Base-by-base conservation (phyloP, 1,140 invertebrate genomes). In the Pogonus chalceus region DNA sequence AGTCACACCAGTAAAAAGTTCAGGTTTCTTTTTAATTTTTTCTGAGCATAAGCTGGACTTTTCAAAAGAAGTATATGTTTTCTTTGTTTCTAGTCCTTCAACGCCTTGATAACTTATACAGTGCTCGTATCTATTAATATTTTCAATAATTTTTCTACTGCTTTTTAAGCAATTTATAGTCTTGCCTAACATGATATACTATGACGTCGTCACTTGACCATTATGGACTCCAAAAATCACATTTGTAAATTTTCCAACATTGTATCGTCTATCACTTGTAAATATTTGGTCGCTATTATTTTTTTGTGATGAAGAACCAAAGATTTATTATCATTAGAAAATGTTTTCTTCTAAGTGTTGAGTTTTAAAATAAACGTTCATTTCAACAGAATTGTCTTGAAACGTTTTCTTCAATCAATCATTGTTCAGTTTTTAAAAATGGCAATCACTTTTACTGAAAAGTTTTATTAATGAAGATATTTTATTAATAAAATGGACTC, bases 81-180 rank as follows among this genome's bases (percentile, higher is more conserved):
- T n/a, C n/a, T n/a, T n/a, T n/a, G n/a, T n/a, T n/a, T n/a, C n/a
- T n/a, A n/a, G n/a, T n/a, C n/a, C n/a, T n/a, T n/a, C n/a, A n/a
- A n/a, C n/a, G n/a, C n/a, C n/a, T n/a, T n/a, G n/a, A n/a, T n/a
- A n/a, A n/a, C n/a, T n/a, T n/a, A n/a, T n/a, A n/a, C n/a, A n/a
- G n/a, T n/a, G n/a, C n/a, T n/a, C n/a, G n/a, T n/a, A n/a, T n/a
- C n/a, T 43, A 22, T 43, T 53, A 16, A 62, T 35, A 46, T 66
- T 63, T 23, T 60, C 43, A 16, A 66, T 53, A 26, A 68, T 48
- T 59, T 66, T 63, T 52, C 56, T 59, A 54, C 55, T 66, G 51
- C 59, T 63, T 2, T 62, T 65, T 49, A 65, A 52, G 52, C 59
- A 62, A 58, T 67, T 66, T 49, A 67, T 52, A 23, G 60, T 55